Evolutionary conservation across 1,140 invertebrate genomes (phyloP), one percentile per base, ranked within the genome.

Genomic region (Ooceraea biroi): DNA sequence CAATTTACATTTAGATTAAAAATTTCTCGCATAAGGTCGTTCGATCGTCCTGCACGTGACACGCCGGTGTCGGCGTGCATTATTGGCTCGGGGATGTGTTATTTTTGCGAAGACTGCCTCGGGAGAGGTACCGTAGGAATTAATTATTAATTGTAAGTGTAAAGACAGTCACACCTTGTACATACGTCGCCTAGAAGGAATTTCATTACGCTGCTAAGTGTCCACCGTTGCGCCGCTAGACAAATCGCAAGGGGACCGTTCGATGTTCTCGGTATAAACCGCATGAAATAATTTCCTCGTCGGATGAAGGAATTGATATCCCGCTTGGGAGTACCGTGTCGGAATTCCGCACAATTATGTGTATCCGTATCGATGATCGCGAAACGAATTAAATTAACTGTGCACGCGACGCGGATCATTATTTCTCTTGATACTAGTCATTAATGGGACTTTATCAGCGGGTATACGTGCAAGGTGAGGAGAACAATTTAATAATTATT

Each of bases 391-490:
- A 55, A 52, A 69, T 78, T 50, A 55, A 3, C 22, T 44, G 36
- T 3, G 50, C 52, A 10, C 19, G 22, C 5, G 44, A n/a, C 14
- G 17, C n/a, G 11, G 19, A 69, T 30, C 44, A 57, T 78, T 11
- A 14, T 68, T 80, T 58, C 69, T 80, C 11, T n/a, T 46, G 65
- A 71, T 80, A 71, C 76, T 80, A 80, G 41, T 80, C 76, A 80
- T 69, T 68, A 78, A 78, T 4, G 50, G 10, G 25, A 46, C 44
- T 44, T 80, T 71, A 80, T 17, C n/a, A 55, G 22, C 22, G 30
- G 30, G 19, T 11, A 61, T 66, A 50, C 36, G 50, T 76, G 65
- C 44, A 65, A 41, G 44, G n/a, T 65, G n/a, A 27, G 30, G 60
- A n/a, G 11, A 60, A 60, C 27, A 14, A 11, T 19, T 3, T 41